A percentile compares a stretch with the other conserved stretches of the same genome.
These are phyloP conservation scores for Charina bottae DNA, from an alignment of 2,113 vertebrate species.

Conservation along the genomic window DNA sequence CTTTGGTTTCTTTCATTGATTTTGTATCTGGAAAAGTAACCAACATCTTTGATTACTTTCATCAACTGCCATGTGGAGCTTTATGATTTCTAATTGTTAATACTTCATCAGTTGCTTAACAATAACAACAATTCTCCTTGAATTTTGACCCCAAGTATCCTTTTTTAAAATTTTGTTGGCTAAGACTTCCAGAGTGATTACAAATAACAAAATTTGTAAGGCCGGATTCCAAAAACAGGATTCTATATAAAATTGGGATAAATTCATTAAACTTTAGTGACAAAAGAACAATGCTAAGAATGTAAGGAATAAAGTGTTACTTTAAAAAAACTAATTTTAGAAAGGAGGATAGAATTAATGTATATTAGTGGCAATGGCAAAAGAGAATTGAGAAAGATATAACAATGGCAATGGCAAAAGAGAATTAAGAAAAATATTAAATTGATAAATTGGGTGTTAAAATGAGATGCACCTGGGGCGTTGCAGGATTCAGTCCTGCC, in stretches of 20 bases:
- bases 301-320: background rate
- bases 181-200: background rate
- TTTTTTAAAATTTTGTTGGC: background rate
- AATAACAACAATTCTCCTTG: background rate
- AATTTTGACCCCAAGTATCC: background rate
- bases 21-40: background rate
- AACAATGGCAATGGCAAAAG: background rate
- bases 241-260: background rate
- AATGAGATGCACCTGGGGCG: background rate
- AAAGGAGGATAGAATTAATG: background rate
- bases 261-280: background rate
- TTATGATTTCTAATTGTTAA: background rate
- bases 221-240: background rate
- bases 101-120: background rate
- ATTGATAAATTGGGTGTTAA: background rate
- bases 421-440: background rate
- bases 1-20: background rate
- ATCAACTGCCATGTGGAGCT: background rate
- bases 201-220: background rate
- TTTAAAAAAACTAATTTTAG: background rate
- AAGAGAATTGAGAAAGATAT: background rate
- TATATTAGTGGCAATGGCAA: background rate
- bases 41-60: background rate
- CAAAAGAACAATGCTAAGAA: background rate
- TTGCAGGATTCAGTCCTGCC: background rate